Evolutionary conservation across 2,113 vertebrate genomes (phyloP).

Genomic region (Myrmecophaga tridactyla): DNA sequence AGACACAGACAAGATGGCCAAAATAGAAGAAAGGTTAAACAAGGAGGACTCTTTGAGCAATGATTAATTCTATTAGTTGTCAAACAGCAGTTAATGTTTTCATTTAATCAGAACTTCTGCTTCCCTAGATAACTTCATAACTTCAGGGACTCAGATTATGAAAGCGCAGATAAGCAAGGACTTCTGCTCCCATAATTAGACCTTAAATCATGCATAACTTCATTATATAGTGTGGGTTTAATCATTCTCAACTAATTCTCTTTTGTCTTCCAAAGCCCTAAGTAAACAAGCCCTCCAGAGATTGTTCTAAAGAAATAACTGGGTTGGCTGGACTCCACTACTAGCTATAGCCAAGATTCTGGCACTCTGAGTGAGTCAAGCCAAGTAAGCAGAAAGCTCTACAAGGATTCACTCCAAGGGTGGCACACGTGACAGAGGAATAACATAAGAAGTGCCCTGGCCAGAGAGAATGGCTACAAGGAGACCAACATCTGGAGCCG

Average conservation of each 20-base stretch:
- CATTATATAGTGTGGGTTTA: not conserved
- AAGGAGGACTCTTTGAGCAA: not conserved
- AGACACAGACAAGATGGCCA: not conserved
- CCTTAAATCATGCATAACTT: not conserved
- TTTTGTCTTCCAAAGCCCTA: conserved; percentile 31
- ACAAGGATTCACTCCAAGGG: not conserved
- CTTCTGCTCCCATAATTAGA: not conserved
- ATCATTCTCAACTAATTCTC: conserved; percentile 25
- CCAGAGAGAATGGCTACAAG: not conserved
- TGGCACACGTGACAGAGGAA: not conserved
- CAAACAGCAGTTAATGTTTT: conserved; percentile 5
- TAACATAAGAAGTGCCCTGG: not conserved
- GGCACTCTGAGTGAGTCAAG: not conserved
- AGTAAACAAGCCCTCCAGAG: conserved; percentile 37
- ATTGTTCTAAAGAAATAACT: conserved; percentile 9
- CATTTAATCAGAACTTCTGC: conserved; percentile 4
- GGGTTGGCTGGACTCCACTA: not conserved
- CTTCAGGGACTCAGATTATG: not conserved
- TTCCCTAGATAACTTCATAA: not conserved
- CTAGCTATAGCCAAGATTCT: not conserved
- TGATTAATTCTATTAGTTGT: conserved; percentile 21
- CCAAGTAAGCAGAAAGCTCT: not conserved
- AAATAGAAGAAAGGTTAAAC: not conserved
- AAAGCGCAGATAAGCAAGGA: conserved; percentile 11
- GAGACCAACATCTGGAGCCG: not conserved